These are phyloP conservation scores for Rafetus swinhoei DNA, from an alignment of 2,113 vertebrate species.

Conservation along the genomic window DNA sequence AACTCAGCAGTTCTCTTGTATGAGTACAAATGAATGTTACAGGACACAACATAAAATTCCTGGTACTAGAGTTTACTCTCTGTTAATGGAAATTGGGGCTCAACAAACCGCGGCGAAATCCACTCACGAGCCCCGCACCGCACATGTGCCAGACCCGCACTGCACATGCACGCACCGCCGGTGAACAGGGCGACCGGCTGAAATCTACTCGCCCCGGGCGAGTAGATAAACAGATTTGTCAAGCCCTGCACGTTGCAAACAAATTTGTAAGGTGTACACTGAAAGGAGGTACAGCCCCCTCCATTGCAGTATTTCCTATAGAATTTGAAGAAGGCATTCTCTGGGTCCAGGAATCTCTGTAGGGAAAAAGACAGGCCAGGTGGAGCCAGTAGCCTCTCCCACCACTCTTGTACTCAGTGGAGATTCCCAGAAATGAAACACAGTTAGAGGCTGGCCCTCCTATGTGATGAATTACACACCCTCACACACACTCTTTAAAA, in stretches of 20 bases:
- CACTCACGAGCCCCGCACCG: too few species aligned
- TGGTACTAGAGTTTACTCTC: slow-evolving; percentile 2
- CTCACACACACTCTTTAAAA: not conserved
- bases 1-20: not conserved
- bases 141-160: too few species aligned
- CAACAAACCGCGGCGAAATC: too few species aligned
- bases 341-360: not conserved
- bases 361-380: not conserved
- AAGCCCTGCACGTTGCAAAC: not conserved
- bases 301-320: not conserved
- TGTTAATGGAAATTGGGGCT: not conserved
- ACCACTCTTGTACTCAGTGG: not conserved
- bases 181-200: too few species aligned
- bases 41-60: not conserved
- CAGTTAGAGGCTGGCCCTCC: not conserved
- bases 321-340: not conserved
- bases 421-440: not conserved
- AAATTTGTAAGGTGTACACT: not conserved
- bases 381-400: not conserved
- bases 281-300: not conserved
- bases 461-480: not conserved
- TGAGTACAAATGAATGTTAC: not conserved
- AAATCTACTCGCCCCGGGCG: too few species aligned
- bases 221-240: too few species aligned
- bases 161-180: too few species aligned